phyloP scores from a whole-genome alignment of 2,888 invertebrate genomes.

The Hipparchia semele region DNA sequence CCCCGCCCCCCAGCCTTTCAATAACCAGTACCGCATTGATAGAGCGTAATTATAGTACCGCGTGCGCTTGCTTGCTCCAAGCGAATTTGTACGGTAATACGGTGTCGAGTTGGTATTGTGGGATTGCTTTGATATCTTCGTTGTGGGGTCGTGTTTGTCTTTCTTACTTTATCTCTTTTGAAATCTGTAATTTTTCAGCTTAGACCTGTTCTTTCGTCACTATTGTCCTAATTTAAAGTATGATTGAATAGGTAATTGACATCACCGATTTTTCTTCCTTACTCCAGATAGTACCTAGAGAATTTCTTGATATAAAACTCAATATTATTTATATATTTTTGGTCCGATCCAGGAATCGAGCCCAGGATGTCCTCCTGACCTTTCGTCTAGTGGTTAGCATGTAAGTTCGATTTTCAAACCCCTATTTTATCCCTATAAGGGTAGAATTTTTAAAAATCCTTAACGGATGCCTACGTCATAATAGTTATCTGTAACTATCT shows the following conservation, averaged over 20 bases:
- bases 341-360: neutral
- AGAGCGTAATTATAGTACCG: slow-evolving; percentile 76
- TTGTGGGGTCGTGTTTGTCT: slow-evolving; percentile 29
- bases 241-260: too few species aligned
- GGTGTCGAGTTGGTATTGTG: slow-evolving; percentile 62
- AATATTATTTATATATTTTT: too few species aligned
- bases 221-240: neutral
- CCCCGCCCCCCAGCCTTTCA: slow-evolving; percentile 79
- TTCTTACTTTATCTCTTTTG: slow-evolving; percentile 30
- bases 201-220: neutral
- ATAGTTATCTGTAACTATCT: too few species aligned
- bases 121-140: slow-evolving; percentile 55
- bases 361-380: too few species aligned
- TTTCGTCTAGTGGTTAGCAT: too few species aligned
- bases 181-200: neutral
- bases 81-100: slow-evolving; percentile 67
- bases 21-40: slow-evolving; percentile 79
- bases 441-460: too few species aligned
- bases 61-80: slow-evolving; percentile 61
- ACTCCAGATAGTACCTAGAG: too few species aligned
- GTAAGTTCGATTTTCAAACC: too few species aligned
- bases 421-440: too few species aligned
- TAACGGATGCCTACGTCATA: too few species aligned
- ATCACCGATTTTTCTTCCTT: too few species aligned
- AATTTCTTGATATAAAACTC: too few species aligned